A percentile compares a stretch with the other conserved stretches of the same genome.
Conservation (phyloP, 2,797 vertebrate genomes). For the Todus mexicanus region DNA sequence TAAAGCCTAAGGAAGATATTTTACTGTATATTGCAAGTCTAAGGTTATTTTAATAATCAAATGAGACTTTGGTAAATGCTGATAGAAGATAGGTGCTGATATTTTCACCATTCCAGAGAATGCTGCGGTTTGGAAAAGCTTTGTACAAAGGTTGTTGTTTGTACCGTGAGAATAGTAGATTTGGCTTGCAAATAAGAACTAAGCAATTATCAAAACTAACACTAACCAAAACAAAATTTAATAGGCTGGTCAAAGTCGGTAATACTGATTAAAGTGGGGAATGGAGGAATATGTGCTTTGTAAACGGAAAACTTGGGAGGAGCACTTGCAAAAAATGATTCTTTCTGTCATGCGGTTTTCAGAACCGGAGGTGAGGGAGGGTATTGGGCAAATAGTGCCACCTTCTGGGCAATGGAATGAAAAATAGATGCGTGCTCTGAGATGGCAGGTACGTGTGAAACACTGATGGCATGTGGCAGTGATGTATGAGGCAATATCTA, state of each 20-base stretch:
- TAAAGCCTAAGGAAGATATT: not conserved
- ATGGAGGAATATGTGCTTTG: not conserved
- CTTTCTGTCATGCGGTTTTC: not conserved
- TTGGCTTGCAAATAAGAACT: not conserved
- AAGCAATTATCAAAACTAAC: not conserved
- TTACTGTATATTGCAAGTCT: not conserved
- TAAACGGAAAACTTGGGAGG: not conserved
- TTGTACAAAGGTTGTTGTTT: not conserved
- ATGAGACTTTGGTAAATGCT: not conserved
- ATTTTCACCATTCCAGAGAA: not conserved
- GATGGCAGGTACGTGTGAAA: accelerated
- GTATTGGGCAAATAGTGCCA: not conserved
- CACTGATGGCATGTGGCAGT: not conserved
- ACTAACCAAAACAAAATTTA: not conserved
- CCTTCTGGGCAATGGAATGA: not conserved
- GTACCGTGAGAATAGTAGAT: not conserved
- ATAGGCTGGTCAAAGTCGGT: not conserved
- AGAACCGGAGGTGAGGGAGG: not conserved
- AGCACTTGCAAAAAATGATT: not conserved
- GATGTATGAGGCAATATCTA: not conserved
- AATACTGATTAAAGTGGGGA: not conserved
- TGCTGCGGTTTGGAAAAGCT: not conserved
- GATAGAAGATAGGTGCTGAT: not conserved
- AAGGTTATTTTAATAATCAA: not conserved
- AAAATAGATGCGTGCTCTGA: no score